Evolutionary conservation across 2,888 invertebrate species (phyloP).

Genomic region (Azorinus chamasolen): DNA sequence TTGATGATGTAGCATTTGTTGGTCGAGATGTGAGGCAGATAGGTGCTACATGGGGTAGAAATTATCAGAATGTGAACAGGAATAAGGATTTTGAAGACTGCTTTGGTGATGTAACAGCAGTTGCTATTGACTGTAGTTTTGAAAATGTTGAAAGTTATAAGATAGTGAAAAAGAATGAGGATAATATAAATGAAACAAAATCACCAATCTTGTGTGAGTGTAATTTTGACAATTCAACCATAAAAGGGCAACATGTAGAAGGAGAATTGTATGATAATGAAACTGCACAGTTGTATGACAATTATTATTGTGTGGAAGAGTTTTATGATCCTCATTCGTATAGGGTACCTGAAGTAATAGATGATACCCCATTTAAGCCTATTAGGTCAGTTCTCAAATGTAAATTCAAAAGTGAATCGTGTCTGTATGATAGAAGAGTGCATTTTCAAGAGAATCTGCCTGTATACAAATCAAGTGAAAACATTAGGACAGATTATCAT

Average conservation of each 20-base stretch:
- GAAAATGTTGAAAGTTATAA: conserved; percentile 50
- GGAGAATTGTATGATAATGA: neutral
- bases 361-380: conserved; percentile 43
- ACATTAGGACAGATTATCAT: conserved; percentile 7
- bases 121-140: conserved; percentile 60
- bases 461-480: conserved; percentile 47
- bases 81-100: neutral
- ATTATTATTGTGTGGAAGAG: neutral
- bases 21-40: conserved; percentile 1
- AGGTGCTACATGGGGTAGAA: neutral
- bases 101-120: neutral
- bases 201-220: conserved; percentile 32
- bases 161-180: neutral
- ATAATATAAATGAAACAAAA: neutral
- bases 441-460: conserved; percentile 52
- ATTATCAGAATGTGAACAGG: neutral
- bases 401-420: conserved; percentile 32
- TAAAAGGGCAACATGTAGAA: neutral
- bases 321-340: neutral
- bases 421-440: conserved; percentile 30
- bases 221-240: neutral
- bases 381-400: conserved; percentile 40
- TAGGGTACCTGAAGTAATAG: conserved; percentile 46
- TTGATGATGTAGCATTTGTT: conserved; percentile 13
- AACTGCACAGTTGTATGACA: too few relatives aligned